A percentile compares a stretch with the other conserved stretches of the same genome.
Conservation (phyloP, 2,888 invertebrate genomes). For the Amphipoea lucens region DNA sequence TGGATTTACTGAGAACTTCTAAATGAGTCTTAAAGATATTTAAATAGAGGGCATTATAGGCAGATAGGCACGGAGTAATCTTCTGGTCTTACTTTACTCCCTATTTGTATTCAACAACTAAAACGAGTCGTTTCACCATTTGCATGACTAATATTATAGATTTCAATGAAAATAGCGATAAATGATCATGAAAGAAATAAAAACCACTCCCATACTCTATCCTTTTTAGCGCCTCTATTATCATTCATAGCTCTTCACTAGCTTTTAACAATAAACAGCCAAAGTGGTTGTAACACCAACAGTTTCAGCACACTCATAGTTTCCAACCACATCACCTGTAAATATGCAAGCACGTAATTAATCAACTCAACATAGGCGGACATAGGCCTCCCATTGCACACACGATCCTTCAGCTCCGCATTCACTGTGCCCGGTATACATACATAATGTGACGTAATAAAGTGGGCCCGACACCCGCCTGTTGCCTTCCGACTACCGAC, state of each 20-base stretch:
- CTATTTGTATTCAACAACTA: conserved; percentile 10
- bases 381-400: conserved; percentile 20
- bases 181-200: neutral
- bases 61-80: conserved; percentile 18
- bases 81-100: neutral
- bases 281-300: neutral
- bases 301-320: neutral
- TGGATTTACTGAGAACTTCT: conserved; percentile 43
- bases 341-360: conserved; percentile 16
- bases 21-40: conserved; percentile 56
- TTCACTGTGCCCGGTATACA: conserved; percentile 35
- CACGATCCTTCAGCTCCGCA: conserved; percentile 20
- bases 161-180: neutral
- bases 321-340: neutral
- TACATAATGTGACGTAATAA: conserved; percentile 62
- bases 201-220: too few species aligned
- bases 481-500: conserved; percentile 59
- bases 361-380: conserved; percentile 22
- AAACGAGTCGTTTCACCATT: neutral
- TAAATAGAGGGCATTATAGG: conserved; percentile 19
- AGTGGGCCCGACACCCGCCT: conserved; percentile 59
- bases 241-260: too few species aligned
- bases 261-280: neutral
- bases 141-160: neutral
- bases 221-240: neutral